phyloP scores from a whole-genome alignment of 2,797 vertebrate genomes.

The Dendrocincla tyrannina region DNA sequence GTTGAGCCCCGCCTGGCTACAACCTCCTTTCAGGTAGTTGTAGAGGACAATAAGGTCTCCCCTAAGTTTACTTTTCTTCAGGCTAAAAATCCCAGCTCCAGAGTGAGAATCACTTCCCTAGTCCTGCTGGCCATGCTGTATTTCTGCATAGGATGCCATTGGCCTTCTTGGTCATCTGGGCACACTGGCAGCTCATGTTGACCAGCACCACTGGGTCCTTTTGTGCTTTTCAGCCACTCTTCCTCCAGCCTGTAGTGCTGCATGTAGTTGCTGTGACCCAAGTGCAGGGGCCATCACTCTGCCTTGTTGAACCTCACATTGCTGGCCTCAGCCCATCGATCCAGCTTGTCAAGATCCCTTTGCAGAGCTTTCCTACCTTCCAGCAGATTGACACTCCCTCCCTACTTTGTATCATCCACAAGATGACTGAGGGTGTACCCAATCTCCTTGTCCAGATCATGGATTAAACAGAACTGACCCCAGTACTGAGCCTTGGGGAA shows the following conservation, averaged over 20 bases:
- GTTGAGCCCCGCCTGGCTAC: too few relatives aligned
- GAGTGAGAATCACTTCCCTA: background rate
- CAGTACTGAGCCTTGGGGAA: background rate
- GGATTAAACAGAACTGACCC: background rate
- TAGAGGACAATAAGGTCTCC: background rate
- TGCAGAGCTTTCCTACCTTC: background rate
- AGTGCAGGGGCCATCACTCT: fast-evolving
- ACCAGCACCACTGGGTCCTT: background rate
- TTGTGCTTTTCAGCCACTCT: background rate
- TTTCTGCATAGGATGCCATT: background rate
- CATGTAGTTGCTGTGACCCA: background rate
- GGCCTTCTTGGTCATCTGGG: background rate
- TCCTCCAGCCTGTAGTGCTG: background rate
- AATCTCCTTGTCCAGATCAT: too few relatives aligned
- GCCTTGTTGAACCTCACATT: background rate
- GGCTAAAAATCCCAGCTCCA: background rate
- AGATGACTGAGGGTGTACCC: background rate
- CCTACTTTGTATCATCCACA: fast-evolving
- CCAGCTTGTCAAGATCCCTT: background rate
- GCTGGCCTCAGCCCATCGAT: too few relatives aligned
- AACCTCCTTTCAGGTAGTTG: background rate
- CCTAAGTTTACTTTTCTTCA: background rate
- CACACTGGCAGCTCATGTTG: background rate
- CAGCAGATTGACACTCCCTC: background rate
- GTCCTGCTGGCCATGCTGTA: background rate